Evolutionary conservation across 1,140 invertebrate species (phyloP), one percentile per base, ranked within the genome.

Genomic region (Micrasema minimum): DNA sequence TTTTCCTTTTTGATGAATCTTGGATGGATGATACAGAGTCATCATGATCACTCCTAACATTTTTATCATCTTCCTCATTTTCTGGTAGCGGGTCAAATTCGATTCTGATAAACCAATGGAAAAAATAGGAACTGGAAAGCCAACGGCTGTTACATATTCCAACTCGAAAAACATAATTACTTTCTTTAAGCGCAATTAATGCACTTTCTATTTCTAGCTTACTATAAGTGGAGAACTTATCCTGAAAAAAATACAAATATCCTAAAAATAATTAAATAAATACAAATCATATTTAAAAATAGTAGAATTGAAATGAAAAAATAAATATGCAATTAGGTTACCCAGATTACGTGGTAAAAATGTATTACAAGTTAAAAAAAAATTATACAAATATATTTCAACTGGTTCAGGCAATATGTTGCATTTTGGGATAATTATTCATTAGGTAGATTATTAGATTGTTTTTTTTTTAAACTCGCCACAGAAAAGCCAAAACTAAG

Each of bases 161-260:
- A 1, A 66, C 50, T 1, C 65, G 65, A 11, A 53, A 41, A 11
- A 55, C 23, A 41, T 4, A 22, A n/a, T 55, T 37, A 23, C 38
- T 48, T 12, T 55, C 11, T 53, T 53, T 62, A 12, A 62, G 22
- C 7, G 20, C 18, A 0, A 62, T 4, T 20, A 62, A 62, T 31
- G 22, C 22, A 20, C 45, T 46, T 45, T 14, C 9, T 62, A 62
- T 43, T 5, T 11, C 14, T 11, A 26, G 23, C 5, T 20, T 22
- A 45, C 43, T n/a, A 45, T n/a, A 26, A 6, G 59, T 45, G 26
- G 38, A 45, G 43, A 62, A 53, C 2, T 11, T 43, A n/a, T 41
- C 55, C 48, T 51, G 50, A 23, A 50, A 46, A 9, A 66, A 66
- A n/a, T n/a, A n/a, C n/a, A n/a, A n/a, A n/a, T n/a, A n/a, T n/a